phyloP scores from a whole-genome alignment of 2,888 invertebrate genomes.

The Nomada ferruginata region DNA sequence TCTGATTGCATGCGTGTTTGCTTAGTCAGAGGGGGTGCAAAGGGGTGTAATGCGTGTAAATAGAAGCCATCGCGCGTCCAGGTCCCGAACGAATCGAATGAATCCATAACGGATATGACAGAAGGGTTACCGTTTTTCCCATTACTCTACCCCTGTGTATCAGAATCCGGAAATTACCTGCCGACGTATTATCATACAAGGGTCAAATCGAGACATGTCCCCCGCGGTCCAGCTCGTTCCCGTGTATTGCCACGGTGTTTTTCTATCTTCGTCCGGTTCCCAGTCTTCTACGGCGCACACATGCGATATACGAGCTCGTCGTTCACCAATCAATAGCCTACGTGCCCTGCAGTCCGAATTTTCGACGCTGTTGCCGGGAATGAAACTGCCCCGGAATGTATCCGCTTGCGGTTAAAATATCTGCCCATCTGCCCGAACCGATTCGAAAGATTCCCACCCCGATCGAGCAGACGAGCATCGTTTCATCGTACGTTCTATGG shows the following conservation, averaged over 20 bases:
- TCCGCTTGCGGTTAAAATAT: constrained; percentile 66
- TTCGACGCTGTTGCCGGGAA: constrained; percentile 56
- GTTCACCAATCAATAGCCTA: constrained; percentile 72
- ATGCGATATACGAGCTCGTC: constrained; percentile 62
- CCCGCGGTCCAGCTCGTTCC: background rate
- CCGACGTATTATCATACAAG: constrained; percentile 79
- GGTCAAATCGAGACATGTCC: constrained; percentile 74
- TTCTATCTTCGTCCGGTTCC: constrained; percentile 30
- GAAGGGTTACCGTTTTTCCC: constrained; percentile 76
- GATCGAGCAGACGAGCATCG: background rate
- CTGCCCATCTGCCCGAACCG: constrained; percentile 46
- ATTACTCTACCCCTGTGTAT: constrained; percentile 73
- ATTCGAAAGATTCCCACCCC: constrained; percentile 13
- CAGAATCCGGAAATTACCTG: constrained; percentile 80
- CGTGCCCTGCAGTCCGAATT: constrained; percentile 68
- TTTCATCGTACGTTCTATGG: constrained; percentile 13
- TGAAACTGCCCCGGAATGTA: constrained; percentile 68
- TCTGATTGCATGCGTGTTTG: constrained; percentile 41
- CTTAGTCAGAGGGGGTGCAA: background rate
- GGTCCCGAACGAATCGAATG: constrained; percentile 64
- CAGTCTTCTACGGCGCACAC: constrained; percentile 31
- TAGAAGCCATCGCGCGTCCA: constrained; percentile 24
- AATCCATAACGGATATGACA: constrained; percentile 76
- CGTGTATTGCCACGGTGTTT: constrained; percentile 14
- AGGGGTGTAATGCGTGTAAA: constrained; percentile 50